Evolutionary conservation across 2,797 vertebrate species (phyloP).

Genomic region (Spinibarbus caldwelli): DNA sequence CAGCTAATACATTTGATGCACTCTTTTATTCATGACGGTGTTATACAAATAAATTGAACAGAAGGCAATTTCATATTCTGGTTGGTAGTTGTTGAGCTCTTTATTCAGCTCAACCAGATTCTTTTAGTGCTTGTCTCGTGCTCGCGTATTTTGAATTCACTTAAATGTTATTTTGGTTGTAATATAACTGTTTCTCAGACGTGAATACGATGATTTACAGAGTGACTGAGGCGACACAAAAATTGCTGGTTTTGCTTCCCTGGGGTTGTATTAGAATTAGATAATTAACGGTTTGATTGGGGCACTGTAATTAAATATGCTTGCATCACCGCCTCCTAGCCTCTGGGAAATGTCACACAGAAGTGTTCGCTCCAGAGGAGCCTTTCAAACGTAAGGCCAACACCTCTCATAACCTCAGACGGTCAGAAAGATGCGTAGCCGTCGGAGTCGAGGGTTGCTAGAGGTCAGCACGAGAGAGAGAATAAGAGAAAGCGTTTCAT

Average conservation of each 20-base stretch:
- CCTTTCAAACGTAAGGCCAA: neutral
- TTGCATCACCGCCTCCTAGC: conserved; percentile 28
- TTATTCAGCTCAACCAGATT: neutral
- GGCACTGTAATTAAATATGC: conserved; percentile 31
- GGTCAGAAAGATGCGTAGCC: neutral
- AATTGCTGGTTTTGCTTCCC: conserved; percentile 24
- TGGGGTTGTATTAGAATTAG: conserved; percentile 25
- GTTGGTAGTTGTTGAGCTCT: neutral
- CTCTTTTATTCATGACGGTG: conserved; percentile 6
- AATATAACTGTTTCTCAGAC: neutral
- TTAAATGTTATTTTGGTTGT: conserved; percentile 18
- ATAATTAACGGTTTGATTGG: conserved; percentile 32
- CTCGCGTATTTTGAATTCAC: neutral
- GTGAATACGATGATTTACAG: neutral
- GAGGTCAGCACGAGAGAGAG: conserved; percentile 13
- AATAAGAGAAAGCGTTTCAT: conserved; percentile 33
- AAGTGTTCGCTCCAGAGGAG: neutral
- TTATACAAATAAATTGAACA: neutral
- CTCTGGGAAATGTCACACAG: conserved; percentile 33
- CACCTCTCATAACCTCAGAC: conserved; percentile 13
- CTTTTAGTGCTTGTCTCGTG: neutral
- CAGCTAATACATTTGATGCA: neutral
- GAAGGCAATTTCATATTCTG: neutral
- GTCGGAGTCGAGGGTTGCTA: neutral
- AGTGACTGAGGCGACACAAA: neutral